Base-by-base conservation (phyloP, 2,797 vertebrate genomes). In the Microctenopoma lineatum region DNA sequence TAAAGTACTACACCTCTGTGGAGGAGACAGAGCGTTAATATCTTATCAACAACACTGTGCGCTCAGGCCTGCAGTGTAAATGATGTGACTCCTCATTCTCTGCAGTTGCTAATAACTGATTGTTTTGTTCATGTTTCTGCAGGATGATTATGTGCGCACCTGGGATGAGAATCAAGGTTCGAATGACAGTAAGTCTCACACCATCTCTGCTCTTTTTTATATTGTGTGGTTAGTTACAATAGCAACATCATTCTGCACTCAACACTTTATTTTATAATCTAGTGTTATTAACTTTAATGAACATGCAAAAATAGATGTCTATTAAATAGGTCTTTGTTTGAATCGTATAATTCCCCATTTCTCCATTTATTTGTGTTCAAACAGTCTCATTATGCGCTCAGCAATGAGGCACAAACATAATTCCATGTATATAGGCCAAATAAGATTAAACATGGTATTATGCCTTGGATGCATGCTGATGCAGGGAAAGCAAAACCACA, bases 111-210 rank as follows among this genome's bases (percentile, higher is more conserved):
- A 51, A 76, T 51, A 66, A 64, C 53, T 52, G 4, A 58, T 69
- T 62, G 41, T 63, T 69, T 70, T 79, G 32, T 77, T 65, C 61
- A 5, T 91, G 70, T 91, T 74, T 80, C 61, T 79, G 36, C 88
- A 99, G 98, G 98, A 98, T 66, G 98, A 99, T 88, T 97, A 98
- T 81, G 97, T 98, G 80, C 96, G 96, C 87, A 96, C 96, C 90
- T 97, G 96, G 96, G 97, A 98, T 89, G 96, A 97, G 89, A 96
- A 92, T 88, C 97, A 96, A 92, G 93, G 92, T 21, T 96, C 95
- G 67, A 96, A 94, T 76, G 98, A 98, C 95, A 97, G 98, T 99
- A 96, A 95, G 95, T 93, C 45, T 64, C 41, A 41, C 42, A 18
- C 12, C 16, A 21, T 45, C 16, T 71, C 21, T 16, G 64, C 21